Percentiles rank a stretch among this genome's conserved stretches.
Conservation (phyloP, 2,797 vertebrate species). For the Graptemys geographica region DNA sequence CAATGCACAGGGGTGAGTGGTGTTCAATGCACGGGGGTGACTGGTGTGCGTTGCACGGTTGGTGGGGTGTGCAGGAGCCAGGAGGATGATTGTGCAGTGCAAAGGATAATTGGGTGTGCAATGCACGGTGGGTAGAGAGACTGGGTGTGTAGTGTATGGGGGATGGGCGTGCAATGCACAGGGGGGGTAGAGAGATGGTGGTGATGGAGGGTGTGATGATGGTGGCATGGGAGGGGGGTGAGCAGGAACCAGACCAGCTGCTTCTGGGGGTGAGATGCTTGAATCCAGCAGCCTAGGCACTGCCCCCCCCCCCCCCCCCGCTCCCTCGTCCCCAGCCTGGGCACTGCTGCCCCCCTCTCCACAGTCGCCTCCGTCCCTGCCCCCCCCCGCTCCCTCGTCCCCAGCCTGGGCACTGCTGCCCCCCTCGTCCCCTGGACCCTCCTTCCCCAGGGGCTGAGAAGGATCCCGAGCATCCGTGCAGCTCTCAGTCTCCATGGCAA, state of each 20-base stretch:
- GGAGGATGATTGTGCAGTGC: neutral
- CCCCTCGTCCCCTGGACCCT: too few relatives aligned
- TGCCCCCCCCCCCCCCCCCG: neutral
- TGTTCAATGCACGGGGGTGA: too few relatives aligned
- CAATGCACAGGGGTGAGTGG: too few relatives aligned
- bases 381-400: neutral
- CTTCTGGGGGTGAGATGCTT: neutral
- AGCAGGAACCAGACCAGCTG: neutral
- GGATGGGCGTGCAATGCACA: neutral
- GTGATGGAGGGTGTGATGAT: neutral
- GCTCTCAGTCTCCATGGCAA: conserved; percentile 26
- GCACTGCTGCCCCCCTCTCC: neutral
- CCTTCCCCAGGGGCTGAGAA: neutral
- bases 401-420: neutral
- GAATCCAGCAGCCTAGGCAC: neutral
- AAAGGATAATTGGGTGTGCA: too few relatives aligned
- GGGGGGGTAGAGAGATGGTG: neutral
- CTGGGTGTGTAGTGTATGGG: accelerated
- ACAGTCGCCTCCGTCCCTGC: too few relatives aligned
- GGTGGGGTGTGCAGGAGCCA: neutral
- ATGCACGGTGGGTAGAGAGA: too few relatives aligned
- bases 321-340: neutral
- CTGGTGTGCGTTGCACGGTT: too few relatives aligned
- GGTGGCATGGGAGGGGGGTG: neutral
- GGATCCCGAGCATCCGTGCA: conserved; percentile 18